Percentiles rank a stretch among this genome's conserved stretches.
Conservation (phyloP, 2,888 invertebrate species). For the Strigamia maritima region DNA sequence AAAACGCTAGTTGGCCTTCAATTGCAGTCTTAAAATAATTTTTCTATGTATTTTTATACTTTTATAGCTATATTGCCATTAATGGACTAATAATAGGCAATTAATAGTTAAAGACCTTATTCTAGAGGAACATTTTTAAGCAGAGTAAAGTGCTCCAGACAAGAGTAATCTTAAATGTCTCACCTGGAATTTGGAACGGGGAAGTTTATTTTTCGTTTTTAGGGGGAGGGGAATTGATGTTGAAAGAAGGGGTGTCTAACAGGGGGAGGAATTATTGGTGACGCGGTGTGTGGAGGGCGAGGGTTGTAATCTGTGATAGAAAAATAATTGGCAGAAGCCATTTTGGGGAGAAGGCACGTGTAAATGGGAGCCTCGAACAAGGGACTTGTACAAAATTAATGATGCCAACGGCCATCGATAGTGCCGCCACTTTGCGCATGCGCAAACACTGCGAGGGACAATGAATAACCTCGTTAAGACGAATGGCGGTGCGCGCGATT, state of each 20-base stretch:
- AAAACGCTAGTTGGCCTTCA: neutral
- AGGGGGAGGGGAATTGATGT: neutral
- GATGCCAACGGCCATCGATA: slow-evolving; percentile 20
- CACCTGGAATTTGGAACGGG: slow-evolving; percentile 23
- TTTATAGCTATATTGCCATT: slow-evolving; percentile 32
- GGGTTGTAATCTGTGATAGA: slow-evolving; percentile 24
- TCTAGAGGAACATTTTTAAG: neutral
- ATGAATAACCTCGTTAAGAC: neutral
- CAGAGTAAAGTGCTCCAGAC: neutral
- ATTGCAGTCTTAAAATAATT: too few relatives aligned
- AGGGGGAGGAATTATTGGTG: neutral
- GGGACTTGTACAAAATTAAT: slow-evolving; percentile 15
- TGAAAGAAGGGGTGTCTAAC: neutral
- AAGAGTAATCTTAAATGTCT: slow-evolving; percentile 9
- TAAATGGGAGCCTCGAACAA: slow-evolving; percentile 25
- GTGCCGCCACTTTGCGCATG: slow-evolving; percentile 23
- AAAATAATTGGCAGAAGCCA: slow-evolving; percentile 8
- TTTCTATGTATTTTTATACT: slow-evolving; percentile 31
- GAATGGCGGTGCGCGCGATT: neutral
- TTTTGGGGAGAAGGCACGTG: slow-evolving; percentile 17
- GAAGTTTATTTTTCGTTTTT: neutral
- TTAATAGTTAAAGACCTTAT: slow-evolving; percentile 39
- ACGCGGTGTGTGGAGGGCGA: neutral
- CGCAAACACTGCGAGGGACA: slow-evolving; percentile 11
- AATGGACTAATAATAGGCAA: slow-evolving; percentile 36